Evolutionary conservation across 2,888 invertebrate species (phyloP), one percentile per base, ranked within the genome.

Genomic region (Rotaria socialis): DNA sequence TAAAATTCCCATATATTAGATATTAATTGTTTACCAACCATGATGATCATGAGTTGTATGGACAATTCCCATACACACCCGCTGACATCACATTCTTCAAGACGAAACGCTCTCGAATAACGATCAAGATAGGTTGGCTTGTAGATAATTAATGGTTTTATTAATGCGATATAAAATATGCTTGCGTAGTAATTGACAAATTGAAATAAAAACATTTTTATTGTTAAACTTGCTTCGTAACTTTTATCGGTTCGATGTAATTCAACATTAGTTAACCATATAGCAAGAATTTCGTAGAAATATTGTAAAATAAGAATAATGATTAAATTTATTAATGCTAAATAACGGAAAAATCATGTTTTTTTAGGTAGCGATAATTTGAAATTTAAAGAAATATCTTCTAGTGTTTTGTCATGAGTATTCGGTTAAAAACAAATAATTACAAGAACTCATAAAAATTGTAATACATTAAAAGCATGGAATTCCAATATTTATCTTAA

Each of bases 11-110:
- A 92, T 50, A 95, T 93, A 11, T 95, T 94, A 91, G 95, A 96
- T 92, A 96, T 94, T 85, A 95, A 94, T 92, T 97, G 97, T 91
- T 97, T 96, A 87, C 97, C 97, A 86, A 96, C 93, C 97, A 97
- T 97, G 88, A 97, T 96, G 89, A 97, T 96, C 60, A 94, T 95
- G 87, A 97, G 92, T 91, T 97, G 97, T 89, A 97, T 96, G 87
- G 95, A 95, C 8, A 96, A 92, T 91, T 96, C 96, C 88, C 95
- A 93, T 80, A 96, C 92, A 89, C 96, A 96, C 14, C 96, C 96
- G 24, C 95, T 96, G 0, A 95, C 94, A 4, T 95, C 94, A 90
- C 96, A 96, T 85, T 86, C 55, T 85, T 55, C 55, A 16, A 55
- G 35, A 52, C 52, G 84, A 35, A 84, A 41, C 35, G 55, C 19